Percentiles rank a stretch among this genome's conserved stretches.
phyloP scores from a whole-genome alignment of 2,113 vertebrate genomes.

The Nesogale talazaci region DNA sequence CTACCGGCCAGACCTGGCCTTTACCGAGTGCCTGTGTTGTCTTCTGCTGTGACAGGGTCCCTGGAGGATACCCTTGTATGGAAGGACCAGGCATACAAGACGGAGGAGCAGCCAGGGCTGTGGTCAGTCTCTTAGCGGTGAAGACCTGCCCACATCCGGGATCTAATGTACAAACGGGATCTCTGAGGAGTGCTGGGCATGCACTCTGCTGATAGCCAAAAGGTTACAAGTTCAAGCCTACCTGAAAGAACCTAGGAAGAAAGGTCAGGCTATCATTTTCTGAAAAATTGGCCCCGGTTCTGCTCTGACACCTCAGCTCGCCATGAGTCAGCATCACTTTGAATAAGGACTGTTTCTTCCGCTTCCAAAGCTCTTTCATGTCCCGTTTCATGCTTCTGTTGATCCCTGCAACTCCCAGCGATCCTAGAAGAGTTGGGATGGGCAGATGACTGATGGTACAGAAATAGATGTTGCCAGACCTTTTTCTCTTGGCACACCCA shows the following conservation, averaged over 20 bases:
- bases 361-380: neutral
- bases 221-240: neutral
- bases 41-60: neutral
- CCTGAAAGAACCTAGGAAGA: neutral
- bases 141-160: neutral
- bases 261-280: neutral
- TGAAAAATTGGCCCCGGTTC: neutral
- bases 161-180: neutral
- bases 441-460: neutral
- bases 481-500: neutral
- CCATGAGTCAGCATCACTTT: neutral
- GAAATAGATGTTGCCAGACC: neutral
- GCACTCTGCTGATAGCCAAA: neutral
- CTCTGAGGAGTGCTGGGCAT: neutral
- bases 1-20: neutral
- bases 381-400: neutral
- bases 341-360: rapidly evolving
- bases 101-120: no score
- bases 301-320: neutral
- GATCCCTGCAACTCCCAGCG: neutral
- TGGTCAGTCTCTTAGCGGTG: neutral
- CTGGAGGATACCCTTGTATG: rapidly evolving
- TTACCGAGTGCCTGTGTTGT: neutral
- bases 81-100: neutral
- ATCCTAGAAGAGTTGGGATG: neutral